Evolutionary conservation across 1,140 invertebrate genomes (phyloP).

Genomic region (Camponotus vicinus): DNA sequence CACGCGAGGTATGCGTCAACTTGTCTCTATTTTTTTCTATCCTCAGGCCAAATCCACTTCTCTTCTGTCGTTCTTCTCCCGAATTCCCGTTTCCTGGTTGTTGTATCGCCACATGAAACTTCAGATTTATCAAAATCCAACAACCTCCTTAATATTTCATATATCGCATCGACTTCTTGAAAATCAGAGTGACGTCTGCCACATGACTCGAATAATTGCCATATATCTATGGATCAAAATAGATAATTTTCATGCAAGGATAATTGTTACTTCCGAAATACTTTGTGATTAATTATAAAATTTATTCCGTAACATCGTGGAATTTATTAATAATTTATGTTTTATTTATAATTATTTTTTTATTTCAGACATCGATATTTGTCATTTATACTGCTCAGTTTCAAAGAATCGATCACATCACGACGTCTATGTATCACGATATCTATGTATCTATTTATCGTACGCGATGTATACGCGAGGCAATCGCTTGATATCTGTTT

Average conservation of each 20-base stretch:
- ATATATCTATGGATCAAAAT: neutral
- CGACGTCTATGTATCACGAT: neutral
- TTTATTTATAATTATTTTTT: slow-evolving; percentile 10
- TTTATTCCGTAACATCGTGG: neutral
- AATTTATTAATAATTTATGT: too few relatives aligned
- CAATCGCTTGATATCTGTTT: neutral
- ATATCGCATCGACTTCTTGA: slow-evolving; percentile 27
- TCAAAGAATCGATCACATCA: neutral
- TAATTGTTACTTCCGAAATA: neutral
- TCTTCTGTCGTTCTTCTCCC: neutral
- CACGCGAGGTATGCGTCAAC: slow-evolving; percentile 70
- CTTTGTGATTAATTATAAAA: slow-evolving; percentile 2
- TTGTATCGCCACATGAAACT: slow-evolving; percentile 32
- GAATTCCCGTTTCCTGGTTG: slow-evolving; percentile 19
- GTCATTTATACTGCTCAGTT: neutral
- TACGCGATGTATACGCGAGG: neutral
- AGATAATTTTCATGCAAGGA: neutral
- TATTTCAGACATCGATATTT: neutral
- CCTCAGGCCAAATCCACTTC: neutral
- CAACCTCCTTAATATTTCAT: slow-evolving; percentile 57
- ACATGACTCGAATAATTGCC: slow-evolving; percentile 17
- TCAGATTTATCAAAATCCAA: slow-evolving; percentile 61
- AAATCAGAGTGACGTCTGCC: neutral
- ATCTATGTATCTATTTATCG: slow-evolving; percentile 23
- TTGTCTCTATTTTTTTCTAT: slow-evolving; percentile 67